Percentiles rank a stretch among this genome's conserved stretches.
Evolutionary conservation across 2,888 invertebrate species (phyloP).

Genomic region (Diadegma fenestrale): DNA sequence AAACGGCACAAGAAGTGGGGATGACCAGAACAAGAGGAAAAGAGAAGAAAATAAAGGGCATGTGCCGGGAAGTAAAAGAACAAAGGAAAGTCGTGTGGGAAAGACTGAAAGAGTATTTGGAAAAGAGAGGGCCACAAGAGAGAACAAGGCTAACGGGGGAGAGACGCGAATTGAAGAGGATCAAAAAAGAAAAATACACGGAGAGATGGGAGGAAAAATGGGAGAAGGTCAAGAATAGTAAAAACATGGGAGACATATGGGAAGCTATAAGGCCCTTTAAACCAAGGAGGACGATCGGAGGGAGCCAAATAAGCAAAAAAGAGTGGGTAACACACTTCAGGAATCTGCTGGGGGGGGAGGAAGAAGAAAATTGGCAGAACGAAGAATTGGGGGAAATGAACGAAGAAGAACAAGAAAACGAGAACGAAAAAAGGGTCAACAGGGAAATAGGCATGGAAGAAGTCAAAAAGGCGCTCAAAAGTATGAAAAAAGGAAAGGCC

Average conservation of each 20-base stretch:
- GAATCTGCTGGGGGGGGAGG: background rate
- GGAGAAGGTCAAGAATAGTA: background rate
- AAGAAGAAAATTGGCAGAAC: background rate
- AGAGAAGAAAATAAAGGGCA: background rate
- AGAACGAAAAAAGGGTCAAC: slow-evolving; percentile 14
- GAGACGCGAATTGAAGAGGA: slow-evolving; percentile 14
- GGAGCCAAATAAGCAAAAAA: background rate
- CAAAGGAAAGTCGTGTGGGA: background rate
- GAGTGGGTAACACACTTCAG: slow-evolving; percentile 25
- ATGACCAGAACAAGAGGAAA: slow-evolving; percentile 15
- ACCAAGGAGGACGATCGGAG: background rate
- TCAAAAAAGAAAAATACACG: background rate
- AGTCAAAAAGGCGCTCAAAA: background rate
- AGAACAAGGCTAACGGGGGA: slow-evolving; percentile 1
- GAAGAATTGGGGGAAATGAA: background rate
- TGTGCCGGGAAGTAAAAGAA: background rate
- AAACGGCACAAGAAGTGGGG: slow-evolving; percentile 19
- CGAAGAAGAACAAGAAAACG: background rate
- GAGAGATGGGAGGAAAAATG: background rate
- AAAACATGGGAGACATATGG: slow-evolving; percentile 3
- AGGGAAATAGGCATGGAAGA: background rate
- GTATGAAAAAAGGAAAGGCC: slow-evolving; percentile 8
- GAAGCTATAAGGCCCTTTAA: slow-evolving; percentile 8
- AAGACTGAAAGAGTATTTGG: background rate
- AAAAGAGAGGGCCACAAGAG: background rate